Base-by-base conservation (phyloP, 2,888 invertebrate genomes). In the Melanargia galathea region DNA sequence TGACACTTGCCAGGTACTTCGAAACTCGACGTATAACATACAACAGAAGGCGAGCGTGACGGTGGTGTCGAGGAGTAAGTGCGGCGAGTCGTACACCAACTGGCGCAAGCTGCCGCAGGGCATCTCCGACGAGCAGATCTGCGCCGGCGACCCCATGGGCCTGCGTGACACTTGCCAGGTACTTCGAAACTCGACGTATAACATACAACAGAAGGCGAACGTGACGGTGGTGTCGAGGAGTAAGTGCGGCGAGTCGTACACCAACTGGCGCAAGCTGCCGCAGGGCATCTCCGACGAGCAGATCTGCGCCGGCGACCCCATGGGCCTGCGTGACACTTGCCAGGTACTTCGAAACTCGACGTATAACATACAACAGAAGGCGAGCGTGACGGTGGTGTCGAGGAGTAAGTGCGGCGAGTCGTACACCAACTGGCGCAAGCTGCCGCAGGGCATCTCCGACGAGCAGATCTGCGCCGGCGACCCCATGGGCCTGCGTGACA, bases 251-350 rank as follows among this genome's bases (percentile, higher is more conserved):
- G 75, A 80, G 64, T 80, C 77, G 0, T 90, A 88, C 67, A 72
- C 67, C 1, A 75, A 77, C 62, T 81, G 80, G 83, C 81, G 86
- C 11, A 87, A 84, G 69, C 70, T 90, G 67, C 87, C 87, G 5
- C 52, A 59, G 0, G 90, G 89, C 30, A 80, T 91, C 67, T 69
- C 78, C 0, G 48, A 67, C 18, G 77, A 78, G 5, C 91, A 90
- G 72, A 68, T 92, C 16, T 92, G 92, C 69, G 92, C 90, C 7
- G 87, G 87, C 7, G 89, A 89, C 71, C 81, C 82, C 0, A 68
- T 72, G 13, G 87, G 86, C 6, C 68, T 77, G 2, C 73, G 70
- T 13, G 91, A 91, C 69, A 82, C 89, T 2, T 90, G 90, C 66
- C 86, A 88, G 83, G 89, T 85, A 54, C 60, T 40, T 48, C 38